phyloP scores from a whole-genome alignment of 2,797 vertebrate species.

The Amniataba percoides region DNA sequence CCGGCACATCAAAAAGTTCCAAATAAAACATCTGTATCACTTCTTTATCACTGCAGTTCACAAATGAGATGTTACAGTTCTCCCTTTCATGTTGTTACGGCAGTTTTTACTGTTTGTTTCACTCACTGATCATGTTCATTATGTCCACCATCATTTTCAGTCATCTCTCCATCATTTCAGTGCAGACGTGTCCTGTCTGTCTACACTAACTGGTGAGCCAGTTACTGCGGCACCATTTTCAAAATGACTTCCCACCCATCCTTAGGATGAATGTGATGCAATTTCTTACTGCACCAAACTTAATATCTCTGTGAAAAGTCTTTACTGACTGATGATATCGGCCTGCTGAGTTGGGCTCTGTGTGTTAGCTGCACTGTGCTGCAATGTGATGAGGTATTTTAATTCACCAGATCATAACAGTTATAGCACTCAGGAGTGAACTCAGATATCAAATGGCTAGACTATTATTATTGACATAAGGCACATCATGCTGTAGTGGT shows the following conservation, averaged over 20 bases:
- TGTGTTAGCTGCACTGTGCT: not conserved
- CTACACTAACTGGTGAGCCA: not conserved
- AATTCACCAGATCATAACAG: not conserved
- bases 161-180: not conserved
- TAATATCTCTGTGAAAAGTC: not conserved
- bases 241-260: not conserved
- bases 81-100: no score
- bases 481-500: not conserved
- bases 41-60: no score
- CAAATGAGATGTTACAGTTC: no score
- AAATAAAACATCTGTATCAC: no score
- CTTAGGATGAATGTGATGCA: not conserved
- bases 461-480: not conserved
- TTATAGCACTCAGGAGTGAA: not conserved
- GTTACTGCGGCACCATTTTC: no score
- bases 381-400: slow-evolving; percentile 7
- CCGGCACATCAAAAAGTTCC: not conserved
- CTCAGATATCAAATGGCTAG: not conserved
- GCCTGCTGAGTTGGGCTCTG: not conserved
- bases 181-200: not conserved
- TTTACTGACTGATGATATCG: not conserved
- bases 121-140: not conserved
- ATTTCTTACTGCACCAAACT: not conserved
- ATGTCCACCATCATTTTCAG: not conserved
- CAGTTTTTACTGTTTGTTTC: not conserved